Base-by-base conservation (phyloP, 2,797 vertebrate species). In the Cetoscarus ocellatus region DNA sequence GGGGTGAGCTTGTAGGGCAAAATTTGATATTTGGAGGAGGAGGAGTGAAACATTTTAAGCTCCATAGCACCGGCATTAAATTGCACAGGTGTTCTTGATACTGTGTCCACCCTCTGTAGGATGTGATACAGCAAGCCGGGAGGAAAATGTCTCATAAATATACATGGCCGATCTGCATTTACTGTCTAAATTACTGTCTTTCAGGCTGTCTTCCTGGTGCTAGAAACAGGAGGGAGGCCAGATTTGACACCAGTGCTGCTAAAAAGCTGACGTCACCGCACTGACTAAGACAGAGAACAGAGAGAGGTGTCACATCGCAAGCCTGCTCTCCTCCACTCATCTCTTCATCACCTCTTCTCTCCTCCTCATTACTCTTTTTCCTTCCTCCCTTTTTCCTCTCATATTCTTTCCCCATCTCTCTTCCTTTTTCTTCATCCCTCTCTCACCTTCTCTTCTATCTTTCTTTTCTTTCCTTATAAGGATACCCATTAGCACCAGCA, bases 221-320 rank as follows among this genome's bases (percentile, higher is more conserved):
- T 87, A 43, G 80, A 90, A 92, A 90, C 88, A 91, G 90, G 89
- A 92, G 90, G 90, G 84, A 90, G 75, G 87, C 89, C 90, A 92
- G 90, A 91, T 93, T 91, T 92, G 88, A 93, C 91, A 92, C 90
- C 90, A 91, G 61, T 83, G 88, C 84, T 91, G 92, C 88, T 90
- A 92, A 87, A 88, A 89, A 88, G 84, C 88, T 93, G 88, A 92
- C 89, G 90, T 93, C 90, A 91, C 88, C 76, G 61, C 79, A 81
- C 88, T 92, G 91, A 92, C 81, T 92, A 89, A 92, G 86, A 87
- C 85, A 80, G 82, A 86, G 76, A 87, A 87, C 83, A 89, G 70
- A 85, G 62, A 88, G 89, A 92, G 88, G 88, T 91, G 90, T 92
- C 89, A 90, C 85, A 90, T 88, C 77, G 79, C 81, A 79, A 76